Evolutionary conservation across 2,113 vertebrate species (phyloP), one percentile per base, ranked within the genome.

Genomic region (Callorhinus ursinus): DNA sequence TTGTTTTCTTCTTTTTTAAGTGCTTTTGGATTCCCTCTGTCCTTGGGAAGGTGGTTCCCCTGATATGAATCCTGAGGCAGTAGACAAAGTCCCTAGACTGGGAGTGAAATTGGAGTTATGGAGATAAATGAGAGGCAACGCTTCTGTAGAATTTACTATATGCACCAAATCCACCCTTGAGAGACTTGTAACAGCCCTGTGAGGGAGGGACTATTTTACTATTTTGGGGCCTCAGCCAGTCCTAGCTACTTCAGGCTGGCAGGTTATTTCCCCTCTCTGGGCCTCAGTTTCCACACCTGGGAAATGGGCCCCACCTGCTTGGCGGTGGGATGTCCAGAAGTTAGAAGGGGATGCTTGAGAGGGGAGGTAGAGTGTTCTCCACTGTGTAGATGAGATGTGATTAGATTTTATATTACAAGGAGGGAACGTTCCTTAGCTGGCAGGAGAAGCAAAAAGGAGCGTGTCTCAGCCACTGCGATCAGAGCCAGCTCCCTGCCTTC

Each of bases 281-380:
- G 69, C 55, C 90, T 97, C 81, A 59, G 92, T 95, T 88, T 92
- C 49, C 65, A 72, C 33, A 55, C 12, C n/a, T 67, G 49, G 59
- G 39, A 42, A 92, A 72, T 80, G 57, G 69, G 67, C 24, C 53
- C 16, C 72, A 24, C 67, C 57, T 95, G 16, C 36, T 71, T 7
- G 42, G 6, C 28, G 0, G 1, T 33, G 39, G 31, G 33, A 14
- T 31, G 7, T 90, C 67, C 42, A 26, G 39, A 61, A 36, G n/a
- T 57, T 61, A 61, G 59, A 33, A n/a, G 46, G 53, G 4, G 46
- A 16, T n/a, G 55, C 33, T 59, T 63, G 49, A 71, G 59, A 39
- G 31, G 28, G 15, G 85, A 89, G n/a, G 49, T 65, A n/a, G 21
- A n/a, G 8, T 15, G 49, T 53, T 33, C 24, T 46, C 71, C 24